Evolutionary conservation across 2,113 vertebrate species (phyloP).

Genomic region (Arvicanthis niloticus): DNA sequence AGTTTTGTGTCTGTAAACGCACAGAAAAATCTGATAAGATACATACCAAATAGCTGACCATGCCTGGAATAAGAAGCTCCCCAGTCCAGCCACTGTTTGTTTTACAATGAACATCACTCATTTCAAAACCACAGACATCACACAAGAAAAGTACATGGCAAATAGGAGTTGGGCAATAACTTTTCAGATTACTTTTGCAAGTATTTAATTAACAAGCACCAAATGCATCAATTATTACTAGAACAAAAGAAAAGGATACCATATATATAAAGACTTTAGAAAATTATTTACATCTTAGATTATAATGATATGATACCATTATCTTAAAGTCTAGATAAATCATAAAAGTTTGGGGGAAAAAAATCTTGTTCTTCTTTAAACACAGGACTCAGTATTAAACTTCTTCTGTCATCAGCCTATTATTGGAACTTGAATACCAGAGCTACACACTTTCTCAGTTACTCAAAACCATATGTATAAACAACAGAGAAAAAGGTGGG

Average conservation of each 20-base stretch:
- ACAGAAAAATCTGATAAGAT: background rate
- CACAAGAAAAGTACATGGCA: background rate
- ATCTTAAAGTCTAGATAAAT: background rate
- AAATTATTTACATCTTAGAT: background rate
- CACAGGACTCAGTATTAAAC: background rate
- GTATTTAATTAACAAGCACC: background rate
- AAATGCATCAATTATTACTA: background rate
- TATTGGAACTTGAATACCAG: background rate
- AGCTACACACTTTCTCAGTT: background rate
- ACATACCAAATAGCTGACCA: background rate
- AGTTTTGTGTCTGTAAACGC: background rate
- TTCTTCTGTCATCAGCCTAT: background rate
- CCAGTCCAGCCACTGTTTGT: background rate
- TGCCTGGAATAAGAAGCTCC: background rate
- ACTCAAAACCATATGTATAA: background rate
- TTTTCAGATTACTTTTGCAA: background rate
- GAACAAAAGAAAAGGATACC: background rate
- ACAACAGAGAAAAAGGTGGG: background rate
- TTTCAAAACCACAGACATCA: constrained; percentile 39
- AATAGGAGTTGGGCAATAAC: background rate
- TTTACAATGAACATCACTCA: background rate
- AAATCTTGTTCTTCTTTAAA: background rate
- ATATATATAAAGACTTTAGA: background rate
- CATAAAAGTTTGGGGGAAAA: background rate
- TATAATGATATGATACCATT: background rate